Percentiles rank a stretch among this genome's conserved stretches.
Conservation (phyloP, 2,797 vertebrate genomes). For the Enteromius mattozi region DNA sequence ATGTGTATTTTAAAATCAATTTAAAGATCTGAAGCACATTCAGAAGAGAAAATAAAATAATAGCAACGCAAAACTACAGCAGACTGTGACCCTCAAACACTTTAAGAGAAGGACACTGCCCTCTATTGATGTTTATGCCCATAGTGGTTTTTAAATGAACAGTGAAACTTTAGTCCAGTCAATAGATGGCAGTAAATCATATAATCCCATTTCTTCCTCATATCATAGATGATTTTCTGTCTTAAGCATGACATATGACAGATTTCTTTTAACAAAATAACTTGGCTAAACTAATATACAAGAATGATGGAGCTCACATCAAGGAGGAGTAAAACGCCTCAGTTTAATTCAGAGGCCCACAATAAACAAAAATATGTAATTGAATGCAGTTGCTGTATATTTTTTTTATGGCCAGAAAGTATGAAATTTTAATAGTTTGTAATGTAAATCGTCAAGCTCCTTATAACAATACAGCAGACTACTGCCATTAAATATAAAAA, state of each 20-base stretch:
- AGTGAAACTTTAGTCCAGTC: background rate
- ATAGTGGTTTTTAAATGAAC: background rate
- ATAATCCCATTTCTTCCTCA: background rate
- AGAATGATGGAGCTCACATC: background rate
- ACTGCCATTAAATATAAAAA: background rate
- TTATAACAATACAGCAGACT: background rate
- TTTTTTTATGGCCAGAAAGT: background rate
- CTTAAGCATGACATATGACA: background rate
- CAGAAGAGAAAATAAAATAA: background rate
- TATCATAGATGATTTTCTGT: background rate
- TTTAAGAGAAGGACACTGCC: conserved; percentile 18
- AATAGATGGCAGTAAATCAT: background rate
- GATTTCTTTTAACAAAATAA: too few relatives aligned
- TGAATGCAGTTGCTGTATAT: background rate
- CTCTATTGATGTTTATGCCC: background rate
- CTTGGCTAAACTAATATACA: background rate
- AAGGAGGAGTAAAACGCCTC: background rate
- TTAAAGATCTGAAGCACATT: background rate
- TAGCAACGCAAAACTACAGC: background rate
- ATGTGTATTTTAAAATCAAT: background rate
- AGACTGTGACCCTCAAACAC: background rate
- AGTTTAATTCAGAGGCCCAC: too few relatives aligned
- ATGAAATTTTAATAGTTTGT: background rate
- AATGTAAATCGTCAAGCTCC: background rate
- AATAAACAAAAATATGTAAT: too few relatives aligned